Evolutionary conservation across 1,140 invertebrate genomes (phyloP).

Genomic region (Lepidurus couesii): DNA sequence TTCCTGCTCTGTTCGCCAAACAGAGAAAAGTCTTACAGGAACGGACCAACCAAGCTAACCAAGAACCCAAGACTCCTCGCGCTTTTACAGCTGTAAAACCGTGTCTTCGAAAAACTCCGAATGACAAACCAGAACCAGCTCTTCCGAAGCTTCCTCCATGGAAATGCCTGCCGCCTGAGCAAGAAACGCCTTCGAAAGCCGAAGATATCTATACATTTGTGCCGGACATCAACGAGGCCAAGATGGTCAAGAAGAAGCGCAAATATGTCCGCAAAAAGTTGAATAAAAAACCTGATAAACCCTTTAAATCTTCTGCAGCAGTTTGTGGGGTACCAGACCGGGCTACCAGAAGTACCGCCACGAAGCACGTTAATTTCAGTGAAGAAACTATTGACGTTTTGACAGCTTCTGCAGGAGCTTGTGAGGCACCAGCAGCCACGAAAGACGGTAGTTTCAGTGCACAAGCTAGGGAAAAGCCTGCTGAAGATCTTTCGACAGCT

Average conservation of each 20-base stretch:
- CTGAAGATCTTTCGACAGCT: neutral
- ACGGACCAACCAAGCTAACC: neutral
- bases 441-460: neutral
- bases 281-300: neutral
- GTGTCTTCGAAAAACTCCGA: neutral
- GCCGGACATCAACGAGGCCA: neutral
- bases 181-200: neutral
- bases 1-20: slow-evolving; percentile 2
- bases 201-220: neutral
- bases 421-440: neutral
- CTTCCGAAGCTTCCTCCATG: neutral
- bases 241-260: neutral
- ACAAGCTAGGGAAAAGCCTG: neutral
- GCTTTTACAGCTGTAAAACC: neutral
- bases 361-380: neutral
- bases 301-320: neutral
- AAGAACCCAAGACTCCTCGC: neutral
- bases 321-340: neutral
- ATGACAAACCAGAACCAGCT: neutral
- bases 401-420: neutral
- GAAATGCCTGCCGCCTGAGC: neutral
- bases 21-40: neutral
- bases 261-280: neutral
- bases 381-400: no score
- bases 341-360: neutral